Evolutionary conservation across 2,888 invertebrate species (phyloP), one percentile per base, ranked within the genome.

Genomic region (Cerastis leucographa): DNA sequence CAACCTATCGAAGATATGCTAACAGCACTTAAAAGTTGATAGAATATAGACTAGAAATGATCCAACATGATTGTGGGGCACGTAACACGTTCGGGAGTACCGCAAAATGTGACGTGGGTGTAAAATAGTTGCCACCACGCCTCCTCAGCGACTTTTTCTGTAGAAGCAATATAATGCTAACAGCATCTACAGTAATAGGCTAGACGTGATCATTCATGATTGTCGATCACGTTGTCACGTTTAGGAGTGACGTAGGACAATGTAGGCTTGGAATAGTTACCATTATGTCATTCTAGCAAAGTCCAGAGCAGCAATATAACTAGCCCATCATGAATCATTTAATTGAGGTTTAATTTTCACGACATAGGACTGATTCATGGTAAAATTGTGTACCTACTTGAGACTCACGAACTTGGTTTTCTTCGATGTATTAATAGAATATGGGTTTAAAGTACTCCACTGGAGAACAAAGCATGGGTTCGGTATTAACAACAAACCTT

Each of bases 321-420:
- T 44, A 59, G 77, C 44, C 35, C 14, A 64, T 56, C 46, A 46
- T 80, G 82, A 80, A n/a, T 76, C 49, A 76, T 40, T n/a, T 79
- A 71, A 79, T 54, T 46, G 64, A 40, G 40, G 44, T 66, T 29
- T n/a, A 40, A 22, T 80, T 40, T 80, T 46, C 35, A 40, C 19
- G 25, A 44, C 17, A 56, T 7, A 49, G 2, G 25, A 22, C 56
- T 72, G 78, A 73, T 56, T 80, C 42, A 80, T 49, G 42, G 8
- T 19, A 64, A 11, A 29, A 64, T n/a, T 61, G 17, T 2, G 0
- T 51, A 22, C n/a, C 5, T 72, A 51, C 11, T 1, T 46, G 49
- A 35, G 29, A 35, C 29, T 29, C 59, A 29, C 8, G 3, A 29
- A 59, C 71, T 71, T 35, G 9, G 9, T 25, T 17, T 29, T 64